Percentiles rank a stretch among this genome's conserved stretches.
phyloP scores from a whole-genome alignment of 2,888 invertebrate species.

The Tetheella fluctuosa region DNA sequence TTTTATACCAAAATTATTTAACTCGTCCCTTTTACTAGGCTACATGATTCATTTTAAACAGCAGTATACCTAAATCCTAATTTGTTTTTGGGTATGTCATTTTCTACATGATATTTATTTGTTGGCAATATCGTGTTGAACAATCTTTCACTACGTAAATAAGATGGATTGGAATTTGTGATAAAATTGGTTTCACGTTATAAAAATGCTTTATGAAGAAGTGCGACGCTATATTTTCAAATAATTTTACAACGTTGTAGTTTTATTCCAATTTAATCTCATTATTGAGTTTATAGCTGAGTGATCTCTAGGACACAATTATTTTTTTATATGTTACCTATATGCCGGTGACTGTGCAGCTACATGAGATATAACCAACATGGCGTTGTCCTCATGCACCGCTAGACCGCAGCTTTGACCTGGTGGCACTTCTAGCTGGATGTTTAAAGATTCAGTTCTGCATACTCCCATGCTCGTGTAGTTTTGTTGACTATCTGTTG shows the following conservation, averaged over 20 bases:
- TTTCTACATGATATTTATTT: neutral
- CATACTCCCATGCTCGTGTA: conserved; percentile 78
- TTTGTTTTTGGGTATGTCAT: neutral
- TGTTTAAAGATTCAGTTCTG: conserved; percentile 72
- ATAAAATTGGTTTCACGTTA: neutral
- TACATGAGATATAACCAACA: conserved; percentile 71
- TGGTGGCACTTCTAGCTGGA: conserved; percentile 77
- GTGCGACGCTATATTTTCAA: no score
- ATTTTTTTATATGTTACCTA: conserved; percentile 50
- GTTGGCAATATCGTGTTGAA: neutral
- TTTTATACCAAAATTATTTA: neutral
- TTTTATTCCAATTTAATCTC: neutral
- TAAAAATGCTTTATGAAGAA: neutral
- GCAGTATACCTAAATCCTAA: no score
- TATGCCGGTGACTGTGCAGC: conserved; percentile 75
- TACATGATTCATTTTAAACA: no score
- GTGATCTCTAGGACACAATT: no score
- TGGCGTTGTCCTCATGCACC: conserved; percentile 70
- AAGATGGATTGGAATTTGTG: neutral
- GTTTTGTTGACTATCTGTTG: conserved; percentile 67
- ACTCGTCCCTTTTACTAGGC: no score
- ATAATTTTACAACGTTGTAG: no score
- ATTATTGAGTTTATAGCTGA: no score
- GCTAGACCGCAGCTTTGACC: conserved; percentile 75
- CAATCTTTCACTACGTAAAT: neutral